phyloP scores from a whole-genome alignment of 2,888 invertebrate genomes.

The Drosophila diplacantha region DNA sequence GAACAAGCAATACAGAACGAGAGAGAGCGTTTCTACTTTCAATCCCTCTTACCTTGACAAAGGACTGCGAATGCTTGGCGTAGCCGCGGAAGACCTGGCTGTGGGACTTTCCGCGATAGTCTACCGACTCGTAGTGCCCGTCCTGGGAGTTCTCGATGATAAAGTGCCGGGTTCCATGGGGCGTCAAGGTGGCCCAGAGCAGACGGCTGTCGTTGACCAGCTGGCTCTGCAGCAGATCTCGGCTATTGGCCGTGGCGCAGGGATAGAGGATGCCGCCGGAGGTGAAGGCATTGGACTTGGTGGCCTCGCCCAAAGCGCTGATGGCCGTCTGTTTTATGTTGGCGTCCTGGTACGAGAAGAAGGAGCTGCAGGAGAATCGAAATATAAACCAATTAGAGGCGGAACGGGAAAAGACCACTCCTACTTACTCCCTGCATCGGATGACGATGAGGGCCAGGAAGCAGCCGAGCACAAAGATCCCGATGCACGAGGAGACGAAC shows the following conservation, averaged over 20 bases:
- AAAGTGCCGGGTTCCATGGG: constrained; percentile 88
- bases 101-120: constrained; percentile 77
- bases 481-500: constrained; percentile 87
- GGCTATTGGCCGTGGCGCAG: constrained; percentile 79
- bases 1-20: background rate
- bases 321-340: constrained; percentile 80
- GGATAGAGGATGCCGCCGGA: constrained; percentile 82
- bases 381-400: background rate
- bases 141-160: constrained; percentile 79
- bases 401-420: background rate
- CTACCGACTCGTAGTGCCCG: constrained; percentile 86
- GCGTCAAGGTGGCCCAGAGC: constrained; percentile 91
- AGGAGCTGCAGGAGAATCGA: constrained; percentile 62
- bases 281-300: constrained; percentile 78
- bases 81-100: constrained; percentile 72
- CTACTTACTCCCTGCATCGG: constrained; percentile 86
- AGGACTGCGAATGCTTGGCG: constrained; percentile 71
- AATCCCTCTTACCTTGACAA: constrained; percentile 70
- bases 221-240: constrained; percentile 77
- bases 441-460: constrained; percentile 87
- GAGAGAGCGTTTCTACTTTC: background rate
- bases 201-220: constrained; percentile 83
- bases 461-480: constrained; percentile 87
- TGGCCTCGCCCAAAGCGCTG: constrained; percentile 79
- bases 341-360: constrained; percentile 76